Conservation (phyloP, 2,888 invertebrate genomes). For the Choristoneura rosaceana region DNA sequence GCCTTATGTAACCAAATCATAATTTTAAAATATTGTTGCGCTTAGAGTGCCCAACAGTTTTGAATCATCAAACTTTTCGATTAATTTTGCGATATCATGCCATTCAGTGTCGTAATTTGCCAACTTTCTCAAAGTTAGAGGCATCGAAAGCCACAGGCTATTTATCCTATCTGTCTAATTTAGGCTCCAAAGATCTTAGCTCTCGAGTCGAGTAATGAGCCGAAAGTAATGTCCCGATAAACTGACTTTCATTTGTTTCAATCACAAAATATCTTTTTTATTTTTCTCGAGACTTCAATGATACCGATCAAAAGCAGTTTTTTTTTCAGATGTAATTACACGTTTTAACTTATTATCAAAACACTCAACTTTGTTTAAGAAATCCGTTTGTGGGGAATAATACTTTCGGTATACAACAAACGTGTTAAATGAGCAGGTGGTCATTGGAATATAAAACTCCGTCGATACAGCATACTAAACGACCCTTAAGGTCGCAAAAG, state of each 20-base stretch:
- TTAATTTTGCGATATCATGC: conserved; percentile 11
- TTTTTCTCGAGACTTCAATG: not conserved
- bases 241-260: not conserved
- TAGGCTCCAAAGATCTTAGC: conserved; percentile 4
- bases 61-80: not conserved
- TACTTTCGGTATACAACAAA: not conserved
- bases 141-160: conserved; percentile 4
- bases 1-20: not conserved
- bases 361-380: not conserved
- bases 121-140: conserved; percentile 17
- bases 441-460: conserved; percentile 20
- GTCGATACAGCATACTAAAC: conserved; percentile 29
- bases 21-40: not conserved
- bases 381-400: not conserved
- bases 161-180: conserved; percentile 13
- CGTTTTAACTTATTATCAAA: not conserved
- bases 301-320: not conserved
- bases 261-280: not conserved
- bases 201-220: not conserved
- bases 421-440: conserved; percentile 1
- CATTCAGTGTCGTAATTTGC: conserved; percentile 13
- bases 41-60: not conserved
- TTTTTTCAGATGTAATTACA: not conserved
- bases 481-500: conserved; percentile 58
- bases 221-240: conserved; percentile 3